phyloP scores from a whole-genome alignment of 2,888 invertebrate genomes.

The Torymus tubicola region DNA sequence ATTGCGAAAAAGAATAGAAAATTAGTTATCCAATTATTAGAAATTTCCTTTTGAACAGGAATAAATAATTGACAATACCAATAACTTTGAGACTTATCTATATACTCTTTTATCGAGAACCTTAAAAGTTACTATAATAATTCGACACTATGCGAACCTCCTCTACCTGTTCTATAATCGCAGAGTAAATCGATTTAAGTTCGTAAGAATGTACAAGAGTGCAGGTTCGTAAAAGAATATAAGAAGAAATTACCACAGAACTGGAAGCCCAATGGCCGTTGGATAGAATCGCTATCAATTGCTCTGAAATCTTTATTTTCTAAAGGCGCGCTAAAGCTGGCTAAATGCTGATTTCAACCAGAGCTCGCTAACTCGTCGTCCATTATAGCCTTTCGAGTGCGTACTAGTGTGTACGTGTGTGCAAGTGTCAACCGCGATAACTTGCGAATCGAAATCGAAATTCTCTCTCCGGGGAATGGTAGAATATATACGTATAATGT shows the following conservation, averaged over 20 bases:
- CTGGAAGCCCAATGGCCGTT: slow-evolving; percentile 22
- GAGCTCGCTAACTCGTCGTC: slow-evolving; percentile 8
- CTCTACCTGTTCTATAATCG: not conserved
- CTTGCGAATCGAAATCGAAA: slow-evolving; percentile 38
- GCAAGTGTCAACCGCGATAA: slow-evolving; percentile 23
- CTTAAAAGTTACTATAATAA: slow-evolving; percentile 29
- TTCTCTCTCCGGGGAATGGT: not conserved
- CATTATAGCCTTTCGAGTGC: not conserved
- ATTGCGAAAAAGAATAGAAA: no score
- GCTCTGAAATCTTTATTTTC: slow-evolving; percentile 25
- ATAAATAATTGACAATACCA: slow-evolving; percentile 3
- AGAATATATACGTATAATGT: no score
- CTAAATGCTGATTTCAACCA: slow-evolving; percentile 33
- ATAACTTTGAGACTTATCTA: slow-evolving; percentile 21
- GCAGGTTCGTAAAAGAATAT: not conserved
- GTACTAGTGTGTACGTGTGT: not conserved
- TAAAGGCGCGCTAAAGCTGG: not conserved
- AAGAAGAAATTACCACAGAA: slow-evolving; percentile 6
- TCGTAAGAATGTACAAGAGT: not conserved
- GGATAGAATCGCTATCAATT: slow-evolving; percentile 33
- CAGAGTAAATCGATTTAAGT: slow-evolving; percentile 25
- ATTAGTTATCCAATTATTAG: no score
- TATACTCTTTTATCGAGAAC: slow-evolving; percentile 19
- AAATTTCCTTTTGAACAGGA: not conserved
- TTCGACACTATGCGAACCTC: not conserved